phyloP scores from a whole-genome alignment of 2,888 invertebrate genomes.

The Aethes cnicana region DNA sequence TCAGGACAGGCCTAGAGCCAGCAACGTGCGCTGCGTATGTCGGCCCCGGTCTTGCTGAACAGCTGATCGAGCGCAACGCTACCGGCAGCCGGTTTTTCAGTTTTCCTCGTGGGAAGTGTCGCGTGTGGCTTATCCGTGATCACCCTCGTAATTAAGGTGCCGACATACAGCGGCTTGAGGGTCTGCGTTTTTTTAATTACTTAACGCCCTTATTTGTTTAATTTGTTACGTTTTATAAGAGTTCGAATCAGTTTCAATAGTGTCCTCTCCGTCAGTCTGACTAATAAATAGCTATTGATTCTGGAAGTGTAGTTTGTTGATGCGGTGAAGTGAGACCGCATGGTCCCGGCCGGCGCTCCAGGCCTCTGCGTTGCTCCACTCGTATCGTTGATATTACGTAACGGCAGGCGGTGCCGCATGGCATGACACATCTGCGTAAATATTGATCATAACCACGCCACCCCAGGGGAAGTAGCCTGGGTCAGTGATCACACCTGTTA shows the following conservation, averaged over 20 bases:
- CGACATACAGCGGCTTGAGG: slow-evolving; percentile 42
- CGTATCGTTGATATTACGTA: slow-evolving; percentile 66
- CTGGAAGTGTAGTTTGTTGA: background rate
- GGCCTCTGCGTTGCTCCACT: slow-evolving; percentile 54
- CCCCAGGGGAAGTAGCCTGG: slow-evolving; percentile 48
- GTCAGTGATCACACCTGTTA: slow-evolving; percentile 10
- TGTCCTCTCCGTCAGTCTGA: background rate
- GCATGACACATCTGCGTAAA: slow-evolving; percentile 72
- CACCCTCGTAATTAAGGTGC: slow-evolving; percentile 43
- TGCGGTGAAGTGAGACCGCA: slow-evolving; percentile 34
- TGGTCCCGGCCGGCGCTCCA: slow-evolving; percentile 45
- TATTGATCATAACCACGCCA: slow-evolving; percentile 74
- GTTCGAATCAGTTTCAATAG: background rate
- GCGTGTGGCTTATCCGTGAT: slow-evolving; percentile 51
- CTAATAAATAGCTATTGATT: background rate
- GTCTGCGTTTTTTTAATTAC: slow-evolving; percentile 48
- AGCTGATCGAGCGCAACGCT: slow-evolving; percentile 58
- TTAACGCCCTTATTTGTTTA: slow-evolving; percentile 4
- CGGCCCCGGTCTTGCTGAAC: slow-evolving; percentile 41
- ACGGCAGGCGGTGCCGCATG: slow-evolving; percentile 42
- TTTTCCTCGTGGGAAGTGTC: slow-evolving; percentile 48
- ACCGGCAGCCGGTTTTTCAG: slow-evolving; percentile 42
- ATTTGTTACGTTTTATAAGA: background rate
- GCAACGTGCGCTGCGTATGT: slow-evolving; percentile 10
- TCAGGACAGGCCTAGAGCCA: slow-evolving; percentile 16